Base-by-base conservation (phyloP, 2,113 vertebrate species). In the Aplodontia rufa region DNA sequence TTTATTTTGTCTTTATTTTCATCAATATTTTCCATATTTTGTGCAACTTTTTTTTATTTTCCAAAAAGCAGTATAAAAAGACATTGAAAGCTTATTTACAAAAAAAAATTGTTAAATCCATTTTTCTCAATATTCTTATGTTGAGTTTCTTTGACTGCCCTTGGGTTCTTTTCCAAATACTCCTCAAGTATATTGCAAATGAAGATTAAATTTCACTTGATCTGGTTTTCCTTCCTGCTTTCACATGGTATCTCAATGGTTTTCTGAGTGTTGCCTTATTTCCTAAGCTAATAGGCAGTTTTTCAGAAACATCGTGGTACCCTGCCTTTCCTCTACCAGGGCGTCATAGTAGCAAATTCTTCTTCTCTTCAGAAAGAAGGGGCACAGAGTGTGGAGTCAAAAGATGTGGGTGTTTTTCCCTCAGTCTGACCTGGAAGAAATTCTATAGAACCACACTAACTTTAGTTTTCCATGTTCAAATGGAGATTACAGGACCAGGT, bases 141-240 rank as follows among this genome's bases (percentile, higher is more conserved):
- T 7, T 42, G 22, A 3, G 26, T 64, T 62, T 66, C 49, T 93
- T 32, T 55, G 20, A 55, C 35, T 49, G 26, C 51, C 32, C 47
- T 24, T 74, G 40, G 11, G 14, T 42, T 90, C 40, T 90, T 74
- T 85, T 32, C 58, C 28, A 85, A 72, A 62, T 55, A 47, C 16
- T 55, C 17, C 37, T 72, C 9, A 66, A 47, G 5, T 85, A 19
- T 66, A 60, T 37, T 78, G 64, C 55, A 28, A 84, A 71, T 60
- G 42, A 40, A 78, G 62, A 78, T 69, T n/a, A 85, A 47, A 20
- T 78, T 42, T 83, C 6, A 37, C 22, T 80, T 86, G 40, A 74
- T 55, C 14, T 93, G 45, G 2, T 69, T 81, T 89, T 49, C 45
- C 30, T 90, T 35, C 32, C 32, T 82, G 28, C 24, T 93, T 66